These are phyloP conservation scores for Anguilla rostrata DNA, from an alignment of 2,113 vertebrate genomes.

Conservation along the genomic window DNA sequence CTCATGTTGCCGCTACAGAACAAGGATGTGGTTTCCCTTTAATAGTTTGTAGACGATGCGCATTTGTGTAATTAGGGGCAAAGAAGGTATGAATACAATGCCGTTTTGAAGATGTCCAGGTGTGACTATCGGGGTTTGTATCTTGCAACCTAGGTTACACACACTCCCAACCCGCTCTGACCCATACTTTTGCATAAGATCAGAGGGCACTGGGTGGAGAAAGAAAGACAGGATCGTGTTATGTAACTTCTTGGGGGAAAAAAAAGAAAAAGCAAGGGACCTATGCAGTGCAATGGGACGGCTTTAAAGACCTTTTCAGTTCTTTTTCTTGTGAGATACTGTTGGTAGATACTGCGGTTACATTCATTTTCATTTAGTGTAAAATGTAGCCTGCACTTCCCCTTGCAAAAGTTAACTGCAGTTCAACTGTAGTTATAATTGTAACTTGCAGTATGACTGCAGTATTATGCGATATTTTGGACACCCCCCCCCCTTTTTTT, in stretches of 20 bases:
- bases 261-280: slow-evolving; percentile 17
- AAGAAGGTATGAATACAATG: slow-evolving; percentile 5
- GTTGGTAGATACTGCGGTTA: neutral
- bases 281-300: neutral
- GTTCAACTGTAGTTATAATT: too few species aligned
- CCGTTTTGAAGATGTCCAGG: slow-evolving; percentile 8
- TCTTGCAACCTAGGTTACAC: neutral
- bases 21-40: slow-evolving; percentile 50
- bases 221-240: neutral
- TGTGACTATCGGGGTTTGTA: slow-evolving; percentile 19
- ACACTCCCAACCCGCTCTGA: slow-evolving; percentile 37
- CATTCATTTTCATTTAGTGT: too few species aligned
- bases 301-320: neutral
- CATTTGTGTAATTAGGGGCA: slow-evolving; percentile 67
- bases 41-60: slow-evolving; percentile 51
- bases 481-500: too few species aligned
- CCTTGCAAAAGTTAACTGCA: too few species aligned
- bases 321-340: neutral
- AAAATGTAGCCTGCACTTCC: too few species aligned
- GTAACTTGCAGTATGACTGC: too few species aligned
- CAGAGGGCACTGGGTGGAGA: neutral
- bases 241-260: slow-evolving; percentile 13
- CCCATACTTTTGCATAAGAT: slow-evolving; percentile 25
- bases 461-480: too few species aligned
- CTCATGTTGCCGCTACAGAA: neutral